phyloP scores from a whole-genome alignment of 64 coral and sea anemone genomes.

The Dendronephthya gigantea region DNA sequence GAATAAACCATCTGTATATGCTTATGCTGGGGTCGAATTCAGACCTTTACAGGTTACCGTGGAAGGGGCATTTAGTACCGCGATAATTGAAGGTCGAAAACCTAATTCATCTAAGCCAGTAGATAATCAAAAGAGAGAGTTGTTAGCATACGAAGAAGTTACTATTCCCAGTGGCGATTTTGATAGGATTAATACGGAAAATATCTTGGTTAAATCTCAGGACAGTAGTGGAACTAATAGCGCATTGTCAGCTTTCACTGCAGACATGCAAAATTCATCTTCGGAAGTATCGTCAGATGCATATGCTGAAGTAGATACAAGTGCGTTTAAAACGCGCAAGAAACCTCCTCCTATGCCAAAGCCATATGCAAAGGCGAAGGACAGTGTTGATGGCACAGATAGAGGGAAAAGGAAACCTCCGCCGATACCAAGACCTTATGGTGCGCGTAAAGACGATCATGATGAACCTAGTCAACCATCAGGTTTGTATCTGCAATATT shows the following conservation, averaged over 20 bases:
- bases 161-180: neutral
- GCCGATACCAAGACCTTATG: neutral
- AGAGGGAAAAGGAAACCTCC: neutral
- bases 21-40: slow-evolving; percentile 8
- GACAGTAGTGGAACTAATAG: neutral
- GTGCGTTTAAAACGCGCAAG: neutral
- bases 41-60: neutral
- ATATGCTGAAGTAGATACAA: neutral
- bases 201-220: neutral
- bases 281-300: neutral
- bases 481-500: neutral
- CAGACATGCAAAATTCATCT: neutral
- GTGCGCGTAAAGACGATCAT: neutral
- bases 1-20: neutral
- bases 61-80: neutral
- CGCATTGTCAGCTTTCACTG: neutral
- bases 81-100: neutral
- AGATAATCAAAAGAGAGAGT: neutral
- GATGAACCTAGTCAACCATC: neutral
- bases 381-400: neutral
- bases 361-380: neutral
- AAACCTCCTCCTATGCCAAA: slow-evolving; percentile 1
- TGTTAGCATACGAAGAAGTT: neutral
- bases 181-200: neutral
- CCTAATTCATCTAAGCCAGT: neutral